Evolutionary conservation across 2,113 vertebrate species (phyloP).

Genomic region (Alligator sinensis): DNA sequence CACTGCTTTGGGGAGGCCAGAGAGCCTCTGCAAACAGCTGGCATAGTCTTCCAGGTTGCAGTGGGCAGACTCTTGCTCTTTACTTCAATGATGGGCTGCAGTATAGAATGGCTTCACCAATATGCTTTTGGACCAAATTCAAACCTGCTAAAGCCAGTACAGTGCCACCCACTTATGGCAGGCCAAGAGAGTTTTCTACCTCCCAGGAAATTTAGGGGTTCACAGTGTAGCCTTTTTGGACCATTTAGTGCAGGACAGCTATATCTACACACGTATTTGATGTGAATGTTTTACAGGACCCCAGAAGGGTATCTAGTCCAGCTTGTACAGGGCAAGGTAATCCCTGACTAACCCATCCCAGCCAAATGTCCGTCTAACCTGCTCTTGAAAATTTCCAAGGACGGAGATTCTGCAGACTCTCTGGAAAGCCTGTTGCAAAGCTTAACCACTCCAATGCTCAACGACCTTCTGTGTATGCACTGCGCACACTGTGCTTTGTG

Average conservation of each 20-base stretch:
- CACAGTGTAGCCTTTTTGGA: neutral
- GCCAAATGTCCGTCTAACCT: too few relatives aligned
- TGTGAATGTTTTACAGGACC: neutral
- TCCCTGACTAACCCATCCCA: too few relatives aligned
- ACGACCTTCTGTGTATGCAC: neutral
- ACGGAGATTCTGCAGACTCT: too few relatives aligned
- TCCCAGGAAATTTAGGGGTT: neutral
- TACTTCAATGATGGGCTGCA: neutral
- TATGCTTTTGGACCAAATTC: neutral
- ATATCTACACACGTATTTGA: neutral
- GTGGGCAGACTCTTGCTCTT: neutral
- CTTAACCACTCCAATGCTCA: too few relatives aligned
- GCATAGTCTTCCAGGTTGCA: neutral
- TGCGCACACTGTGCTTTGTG: neutral
- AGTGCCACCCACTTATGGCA: neutral
- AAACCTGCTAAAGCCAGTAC: neutral
- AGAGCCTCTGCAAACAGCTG: neutral
- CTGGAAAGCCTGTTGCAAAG: too few relatives aligned
- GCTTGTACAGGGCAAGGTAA: too few relatives aligned
- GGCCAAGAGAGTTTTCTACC: neutral
- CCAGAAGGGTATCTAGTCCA: too few relatives aligned
- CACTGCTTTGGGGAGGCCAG: neutral
- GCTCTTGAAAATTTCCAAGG: too few relatives aligned
- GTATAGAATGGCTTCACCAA: accelerated
- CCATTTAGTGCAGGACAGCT: neutral